phyloP scores from a whole-genome alignment of 2,113 vertebrate genomes.

The Cyprinodon tularosa region DNA sequence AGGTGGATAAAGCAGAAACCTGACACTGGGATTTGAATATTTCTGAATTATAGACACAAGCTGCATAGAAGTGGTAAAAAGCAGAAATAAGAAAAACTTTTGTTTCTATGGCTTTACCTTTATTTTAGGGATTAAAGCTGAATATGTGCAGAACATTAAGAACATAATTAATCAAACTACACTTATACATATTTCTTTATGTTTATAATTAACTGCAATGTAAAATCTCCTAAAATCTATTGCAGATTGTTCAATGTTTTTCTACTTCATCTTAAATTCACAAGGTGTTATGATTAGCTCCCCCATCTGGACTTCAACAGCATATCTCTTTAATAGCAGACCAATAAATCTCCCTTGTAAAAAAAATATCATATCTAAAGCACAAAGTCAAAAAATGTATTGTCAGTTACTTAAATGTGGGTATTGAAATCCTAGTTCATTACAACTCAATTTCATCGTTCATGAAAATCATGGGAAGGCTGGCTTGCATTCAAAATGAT shows the following conservation, averaged over 20 bases:
- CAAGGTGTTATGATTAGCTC: not conserved
- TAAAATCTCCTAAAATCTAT: not conserved
- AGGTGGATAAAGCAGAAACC: constrained; percentile 51
- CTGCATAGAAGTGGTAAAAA: constrained; percentile 42
- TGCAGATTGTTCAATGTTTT: not conserved
- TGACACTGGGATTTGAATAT: constrained; percentile 75
- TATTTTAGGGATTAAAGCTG: constrained; percentile 2
- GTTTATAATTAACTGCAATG: not conserved
- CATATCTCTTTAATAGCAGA: not conserved
- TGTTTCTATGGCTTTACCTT: constrained; percentile 49
- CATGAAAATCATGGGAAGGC: constrained; percentile 8
- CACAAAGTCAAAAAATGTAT: not conserved
- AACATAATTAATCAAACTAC: not conserved
- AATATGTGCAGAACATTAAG: constrained; percentile 15
- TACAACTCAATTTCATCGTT: constrained; percentile 33
- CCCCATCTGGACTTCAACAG: not conserved
- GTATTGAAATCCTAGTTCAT: constrained; percentile 44
- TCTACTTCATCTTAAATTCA: too few relatives aligned
- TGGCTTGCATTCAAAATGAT: constrained; percentile 22
- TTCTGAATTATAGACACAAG: constrained; percentile 73
- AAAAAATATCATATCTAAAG: not conserved
- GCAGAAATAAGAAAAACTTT: constrained; percentile 26
- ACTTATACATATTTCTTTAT: not conserved
- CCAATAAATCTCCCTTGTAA: not conserved
- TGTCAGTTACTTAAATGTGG: constrained; percentile 25